Evolutionary conservation across 2,888 invertebrate species (phyloP).

Genomic region (Megalurothrips usitatus): DNA sequence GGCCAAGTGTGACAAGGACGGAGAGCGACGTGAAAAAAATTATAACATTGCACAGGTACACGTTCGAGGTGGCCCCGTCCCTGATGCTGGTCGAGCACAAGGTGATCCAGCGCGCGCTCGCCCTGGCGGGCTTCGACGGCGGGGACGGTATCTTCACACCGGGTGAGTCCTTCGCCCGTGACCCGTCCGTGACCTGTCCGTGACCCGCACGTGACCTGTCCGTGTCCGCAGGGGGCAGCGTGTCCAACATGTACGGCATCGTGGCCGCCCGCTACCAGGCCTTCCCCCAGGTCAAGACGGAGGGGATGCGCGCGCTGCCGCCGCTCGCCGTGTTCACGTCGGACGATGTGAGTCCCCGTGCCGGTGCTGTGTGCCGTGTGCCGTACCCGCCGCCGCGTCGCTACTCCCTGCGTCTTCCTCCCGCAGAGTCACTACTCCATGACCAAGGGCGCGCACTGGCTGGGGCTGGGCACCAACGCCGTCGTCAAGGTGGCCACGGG

Average conservation of each 20-base stretch:
- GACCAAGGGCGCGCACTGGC: constrained; percentile 72
- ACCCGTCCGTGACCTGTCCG: too few relatives aligned
- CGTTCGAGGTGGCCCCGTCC: constrained; percentile 76
- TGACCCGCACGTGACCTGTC: too few relatives aligned
- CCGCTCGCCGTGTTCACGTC: constrained; percentile 70
- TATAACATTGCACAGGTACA: constrained; percentile 61
- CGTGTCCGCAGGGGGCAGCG: constrained; percentile 59
- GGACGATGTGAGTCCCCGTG: constrained; percentile 64
- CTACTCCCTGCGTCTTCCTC: neutral
- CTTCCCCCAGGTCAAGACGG: constrained; percentile 64
- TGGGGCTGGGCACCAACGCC: constrained; percentile 78
- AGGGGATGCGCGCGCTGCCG: constrained; percentile 59
- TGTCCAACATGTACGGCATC: constrained; percentile 73
- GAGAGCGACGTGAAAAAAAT: constrained; percentile 25
- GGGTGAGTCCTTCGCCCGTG: constrained; percentile 40
- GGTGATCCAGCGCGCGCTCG: constrained; percentile 56
- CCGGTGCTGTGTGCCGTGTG: too few relatives aligned
- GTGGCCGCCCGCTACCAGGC: constrained; percentile 65
- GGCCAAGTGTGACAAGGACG: too few relatives aligned
- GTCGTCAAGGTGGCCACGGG: constrained; percentile 63
- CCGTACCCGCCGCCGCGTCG: neutral
- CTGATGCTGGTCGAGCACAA: constrained; percentile 70
- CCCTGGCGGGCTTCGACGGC: constrained; percentile 56
- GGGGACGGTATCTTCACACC: constrained; percentile 65
- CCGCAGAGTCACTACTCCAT: constrained; percentile 74